These are phyloP conservation scores for Alosa sapidissima DNA, from an alignment of 2,797 vertebrate genomes.

Conservation along the genomic window DNA sequence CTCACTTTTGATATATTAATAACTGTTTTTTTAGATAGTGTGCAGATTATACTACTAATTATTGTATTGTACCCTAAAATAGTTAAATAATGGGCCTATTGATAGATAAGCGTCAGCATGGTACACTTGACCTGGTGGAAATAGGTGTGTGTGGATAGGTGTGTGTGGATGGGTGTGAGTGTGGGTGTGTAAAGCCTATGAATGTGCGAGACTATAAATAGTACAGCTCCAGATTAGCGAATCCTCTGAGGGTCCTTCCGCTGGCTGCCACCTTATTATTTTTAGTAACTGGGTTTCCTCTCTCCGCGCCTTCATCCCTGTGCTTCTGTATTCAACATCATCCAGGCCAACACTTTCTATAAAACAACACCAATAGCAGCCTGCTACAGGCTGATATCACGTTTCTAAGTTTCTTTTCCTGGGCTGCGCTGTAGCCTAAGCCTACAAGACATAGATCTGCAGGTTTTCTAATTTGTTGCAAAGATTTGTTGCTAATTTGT, in stretches of 20 bases:
- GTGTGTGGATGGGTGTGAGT: not conserved
- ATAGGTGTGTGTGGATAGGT: too few species aligned
- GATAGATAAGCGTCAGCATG: not conserved
- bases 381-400: not conserved
- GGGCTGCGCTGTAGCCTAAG: too few species aligned
- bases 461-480: too few species aligned
- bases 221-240: slow-evolving; percentile 33
- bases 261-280: slow-evolving; percentile 30
- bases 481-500: too few species aligned
- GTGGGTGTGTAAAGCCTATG: not conserved
- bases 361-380: not conserved
- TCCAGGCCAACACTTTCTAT: not conserved
- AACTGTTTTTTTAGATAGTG: not conserved
- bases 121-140: not conserved
- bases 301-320: not conserved
- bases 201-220: slow-evolving; percentile 35
- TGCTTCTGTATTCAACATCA: not conserved
- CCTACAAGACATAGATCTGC: too few species aligned
- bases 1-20: too few species aligned
- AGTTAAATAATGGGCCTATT: not conserved
- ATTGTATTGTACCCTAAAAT: too few species aligned
- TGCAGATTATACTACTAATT: not conserved
- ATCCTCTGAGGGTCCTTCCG: slow-evolving; percentile 35
- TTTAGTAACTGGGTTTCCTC: slow-evolving; percentile 8
- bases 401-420: not conserved